Conservation (phyloP, 2,113 vertebrate species). For the Neomonachus schauinslandi region DNA sequence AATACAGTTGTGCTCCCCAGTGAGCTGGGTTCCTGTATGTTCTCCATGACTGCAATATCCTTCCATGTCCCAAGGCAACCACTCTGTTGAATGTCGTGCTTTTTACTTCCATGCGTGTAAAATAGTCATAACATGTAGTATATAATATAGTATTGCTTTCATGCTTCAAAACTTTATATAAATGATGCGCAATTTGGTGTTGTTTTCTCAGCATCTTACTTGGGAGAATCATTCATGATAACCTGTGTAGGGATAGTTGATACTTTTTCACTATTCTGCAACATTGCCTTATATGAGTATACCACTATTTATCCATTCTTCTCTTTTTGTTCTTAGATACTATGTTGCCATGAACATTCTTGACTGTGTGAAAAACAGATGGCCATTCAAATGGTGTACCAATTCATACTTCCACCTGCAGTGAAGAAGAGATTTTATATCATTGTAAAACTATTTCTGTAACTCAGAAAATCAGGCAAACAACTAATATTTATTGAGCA, state of each 20-base stretch:
- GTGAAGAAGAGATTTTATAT: neutral
- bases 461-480: neutral
- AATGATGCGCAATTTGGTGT: neutral
- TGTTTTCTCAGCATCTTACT: neutral
- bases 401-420: neutral
- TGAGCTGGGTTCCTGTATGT: neutral
- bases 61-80: neutral
- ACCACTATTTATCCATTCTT: neutral
- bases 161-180: neutral
- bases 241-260: fast-evolving
- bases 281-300: neutral
- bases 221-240: neutral
- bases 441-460: neutral
- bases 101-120: neutral
- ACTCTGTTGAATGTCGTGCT: neutral
- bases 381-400: neutral
- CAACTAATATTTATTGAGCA: neutral
- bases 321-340: neutral
- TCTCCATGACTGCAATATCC: neutral
- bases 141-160: neutral
- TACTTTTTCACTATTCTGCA: neutral
- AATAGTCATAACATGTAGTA: neutral
- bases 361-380: neutral
- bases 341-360: neutral
- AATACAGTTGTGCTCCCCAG: neutral